Base-by-base conservation (phyloP, 2,113 vertebrate species). In the Ctenodactylus gundi region DNA sequence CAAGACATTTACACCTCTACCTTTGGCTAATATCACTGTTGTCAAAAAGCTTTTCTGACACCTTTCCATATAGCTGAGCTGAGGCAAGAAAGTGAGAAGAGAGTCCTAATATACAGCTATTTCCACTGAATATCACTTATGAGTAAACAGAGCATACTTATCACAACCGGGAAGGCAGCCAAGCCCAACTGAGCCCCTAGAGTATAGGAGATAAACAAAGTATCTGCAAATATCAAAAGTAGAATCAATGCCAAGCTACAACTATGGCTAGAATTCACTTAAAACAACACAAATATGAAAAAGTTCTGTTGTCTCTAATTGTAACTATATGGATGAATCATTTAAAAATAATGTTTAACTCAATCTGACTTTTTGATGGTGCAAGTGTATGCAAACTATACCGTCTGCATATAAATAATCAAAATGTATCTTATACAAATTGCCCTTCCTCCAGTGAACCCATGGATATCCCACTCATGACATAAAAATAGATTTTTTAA, bases 201-300 rank as follows among this genome's bases (percentile, higher is more conserved):
- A 80, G 51, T 34, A 49, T 11, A 85, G 6, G 29, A 83, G 68
- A 58, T 73, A 34, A 41, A n/a, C 65, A 95, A 92, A 81, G 73
- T 65, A 78, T 55, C 34, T 92, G 31, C 44, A 88, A 95, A 91
- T 73, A 44, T 23, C 65, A 85, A 94, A 78, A 27, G 85, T 46
- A 64, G 34, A 76, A 60, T 87, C 87, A 77, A 81, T 51, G 93
- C 76, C 93, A 93, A 90, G 81, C 5, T 92, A 76, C 84, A 95
- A 73, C 55, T 39, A 62, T 58, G 82, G 92, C n/a, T 73, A 90
- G 85, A 82, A 78, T 93, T 82, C 82, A 82, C 91, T 94, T 77
- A n/a, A 81, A 89, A 90, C 31, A 94, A 87, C 58, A 94, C 92
- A 96, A 94, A 90, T 62, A 41, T 21, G 57, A 87, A 93, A 93